Evolutionary conservation across 2,888 invertebrate genomes (phyloP), one percentile per base, ranked within the genome.

Genomic region (Leistus spinibarbis): DNA sequence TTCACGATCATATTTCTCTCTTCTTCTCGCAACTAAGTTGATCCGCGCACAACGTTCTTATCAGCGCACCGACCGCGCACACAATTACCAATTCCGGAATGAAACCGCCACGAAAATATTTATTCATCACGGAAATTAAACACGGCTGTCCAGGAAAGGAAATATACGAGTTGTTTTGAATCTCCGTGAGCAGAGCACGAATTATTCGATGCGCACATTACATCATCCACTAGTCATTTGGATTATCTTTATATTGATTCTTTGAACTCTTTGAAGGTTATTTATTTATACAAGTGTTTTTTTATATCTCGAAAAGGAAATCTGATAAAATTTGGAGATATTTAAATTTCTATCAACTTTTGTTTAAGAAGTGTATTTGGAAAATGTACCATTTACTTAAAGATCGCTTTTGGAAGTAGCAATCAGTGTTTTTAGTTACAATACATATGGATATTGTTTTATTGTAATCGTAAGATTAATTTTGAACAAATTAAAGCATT

Each of bases 61-160:
- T 73, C 73, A 67, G 60, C 24, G 3, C 10, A n/a, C n/a, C n/a
- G n/a, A n/a, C 4, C 57, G 40, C 40, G 7, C 40, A 40, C 40
- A 23, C 67, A 73, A 73, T 73, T 67, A 73, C 73, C 67, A 67
- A 73, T 73, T 73, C 67, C 66, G 60, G 73, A 67, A 73, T 73
- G 60, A 60, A 62, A 56, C 22, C 60, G 20, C 24, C 73, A 73
- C 67, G 64, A 73, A 73, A 73, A 73, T 73, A 73, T 72, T 72
- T 72, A 65, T 72, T 72, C 72, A 72, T 72, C 72, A 57, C 66
- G 66, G 72, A 72, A 57, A 72, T 57, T 72, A 54, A 66, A 72
- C 72, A 72, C 65, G 72, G 54, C 27, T 66, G 72, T 65, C 71
- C 17, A n/a, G 65, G 65, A 53, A 22, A n/a, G 65, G 65, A 53